These are phyloP conservation scores for Yponomeuta sedellus DNA, from an alignment of 2,888 invertebrate genomes.

Conservation along the genomic window DNA sequence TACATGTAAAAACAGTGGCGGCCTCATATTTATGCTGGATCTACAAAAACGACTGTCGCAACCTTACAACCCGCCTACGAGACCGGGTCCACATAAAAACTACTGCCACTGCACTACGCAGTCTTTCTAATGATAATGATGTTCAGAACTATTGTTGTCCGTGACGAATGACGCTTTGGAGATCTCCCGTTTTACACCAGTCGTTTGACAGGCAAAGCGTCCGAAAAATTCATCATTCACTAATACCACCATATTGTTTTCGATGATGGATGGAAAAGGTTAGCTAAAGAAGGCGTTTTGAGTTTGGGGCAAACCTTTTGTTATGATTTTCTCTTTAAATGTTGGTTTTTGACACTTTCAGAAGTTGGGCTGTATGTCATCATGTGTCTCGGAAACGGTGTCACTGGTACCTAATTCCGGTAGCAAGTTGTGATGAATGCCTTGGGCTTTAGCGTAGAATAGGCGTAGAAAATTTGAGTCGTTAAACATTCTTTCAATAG, in stretches of 20 bases:
- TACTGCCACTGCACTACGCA: conserved; percentile 59
- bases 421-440: background rate
- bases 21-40: background rate
- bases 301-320: conserved; percentile 3
- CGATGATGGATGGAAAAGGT: conserved; percentile 26
- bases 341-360: conserved; percentile 17
- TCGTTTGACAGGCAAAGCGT: background rate
- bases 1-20: too few species aligned
- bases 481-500: background rate
- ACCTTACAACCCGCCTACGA: conserved; percentile 1
- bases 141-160: conserved; percentile 40
- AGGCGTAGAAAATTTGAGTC: background rate
- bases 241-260: background rate
- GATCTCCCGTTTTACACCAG: background rate
- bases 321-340: conserved; percentile 16
- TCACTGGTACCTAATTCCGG: background rate
- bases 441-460: background rate
- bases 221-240: background rate
- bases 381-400: background rate
- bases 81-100: conserved; percentile 26
- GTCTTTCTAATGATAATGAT: conserved; percentile 60
- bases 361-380: conserved; percentile 19
- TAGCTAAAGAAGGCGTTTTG: conserved; percentile 1
- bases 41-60: background rate
- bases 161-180: background rate